Evolutionary conservation across 1,140 invertebrate genomes (phyloP).

Genomic region (Tyrophagus putrescentiae): DNA sequence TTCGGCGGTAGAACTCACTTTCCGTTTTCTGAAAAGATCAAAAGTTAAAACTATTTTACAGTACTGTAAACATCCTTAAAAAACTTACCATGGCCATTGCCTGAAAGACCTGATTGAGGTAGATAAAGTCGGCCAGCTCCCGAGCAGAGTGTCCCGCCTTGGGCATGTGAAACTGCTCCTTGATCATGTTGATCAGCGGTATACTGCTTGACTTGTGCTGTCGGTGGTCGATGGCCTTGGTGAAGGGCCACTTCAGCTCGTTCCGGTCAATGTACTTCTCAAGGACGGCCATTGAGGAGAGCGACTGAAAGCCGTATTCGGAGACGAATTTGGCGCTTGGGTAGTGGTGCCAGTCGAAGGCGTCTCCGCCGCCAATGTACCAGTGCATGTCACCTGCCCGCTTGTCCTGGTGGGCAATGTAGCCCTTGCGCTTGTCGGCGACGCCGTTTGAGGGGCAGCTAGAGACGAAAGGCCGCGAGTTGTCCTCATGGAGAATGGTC

Average conservation of each 20-base stretch:
- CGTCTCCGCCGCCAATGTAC: slow-evolving; percentile 49
- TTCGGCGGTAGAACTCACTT: slow-evolving; percentile 70
- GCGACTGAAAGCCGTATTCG: slow-evolving; percentile 87
- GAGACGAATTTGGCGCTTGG: slow-evolving; percentile 71
- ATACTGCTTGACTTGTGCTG: slow-evolving; percentile 60
- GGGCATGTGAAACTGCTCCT: slow-evolving; percentile 14
- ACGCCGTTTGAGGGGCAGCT: slow-evolving; percentile 86
- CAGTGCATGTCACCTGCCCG: slow-evolving; percentile 58
- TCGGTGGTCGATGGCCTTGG: slow-evolving; percentile 47
- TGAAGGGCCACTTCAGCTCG: slow-evolving; percentile 47
- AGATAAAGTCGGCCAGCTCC: slow-evolving; percentile 25
- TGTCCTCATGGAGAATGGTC: slow-evolving; percentile 47
- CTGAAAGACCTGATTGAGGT: slow-evolving; percentile 53
- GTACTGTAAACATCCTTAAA: too few species aligned
- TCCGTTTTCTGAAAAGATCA: too few species aligned
- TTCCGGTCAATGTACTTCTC: slow-evolving; percentile 37
- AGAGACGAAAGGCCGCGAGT: slow-evolving; percentile 49
- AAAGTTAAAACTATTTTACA: too few species aligned
- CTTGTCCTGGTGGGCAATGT: slow-evolving; percentile 57
- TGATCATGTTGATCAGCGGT: background rate
- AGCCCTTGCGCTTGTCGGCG: slow-evolving; percentile 55
- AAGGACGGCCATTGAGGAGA: slow-evolving; percentile 52
- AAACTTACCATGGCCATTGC: slow-evolving; percentile 63
- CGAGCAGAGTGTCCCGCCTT: slow-evolving; percentile 22
- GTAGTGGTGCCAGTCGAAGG: slow-evolving; percentile 62